These are phyloP conservation scores for Oplegnathus fasciatus DNA, from an alignment of 2,113 vertebrate species.

Conservation along the genomic window DNA sequence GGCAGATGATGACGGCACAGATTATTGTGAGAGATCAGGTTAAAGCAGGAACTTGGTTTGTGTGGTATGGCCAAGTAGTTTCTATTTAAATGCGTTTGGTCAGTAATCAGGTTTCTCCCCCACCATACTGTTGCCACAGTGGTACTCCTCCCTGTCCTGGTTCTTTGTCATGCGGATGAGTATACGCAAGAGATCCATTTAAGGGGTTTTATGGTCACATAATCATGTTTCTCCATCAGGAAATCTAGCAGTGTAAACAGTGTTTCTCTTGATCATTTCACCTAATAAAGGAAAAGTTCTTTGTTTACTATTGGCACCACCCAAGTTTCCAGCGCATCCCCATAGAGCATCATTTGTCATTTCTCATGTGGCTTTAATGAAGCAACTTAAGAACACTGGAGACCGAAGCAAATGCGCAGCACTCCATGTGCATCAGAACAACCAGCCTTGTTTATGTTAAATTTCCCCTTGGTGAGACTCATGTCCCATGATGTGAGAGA, in stretches of 20 bases:
- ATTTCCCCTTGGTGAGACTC: background rate
- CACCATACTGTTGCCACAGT: background rate
- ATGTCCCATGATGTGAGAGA: background rate
- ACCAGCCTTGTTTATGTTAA: background rate
- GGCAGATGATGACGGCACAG: background rate
- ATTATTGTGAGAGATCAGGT: background rate
- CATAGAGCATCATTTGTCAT: background rate
- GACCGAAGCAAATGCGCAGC: background rate
- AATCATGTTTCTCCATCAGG: background rate
- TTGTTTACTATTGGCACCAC: background rate
- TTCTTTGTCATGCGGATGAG: slow-evolving; percentile 28
- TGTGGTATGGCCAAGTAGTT: background rate
- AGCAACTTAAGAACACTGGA: background rate
- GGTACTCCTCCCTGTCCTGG: slow-evolving; percentile 10
- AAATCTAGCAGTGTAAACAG: background rate
- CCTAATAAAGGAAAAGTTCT: background rate
- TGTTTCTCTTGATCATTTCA: accelerated
- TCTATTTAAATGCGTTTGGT: background rate
- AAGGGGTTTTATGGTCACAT: background rate
- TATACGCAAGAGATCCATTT: too few species aligned
- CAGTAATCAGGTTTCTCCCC: background rate
- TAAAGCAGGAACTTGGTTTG: too few species aligned
- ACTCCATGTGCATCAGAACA: background rate
- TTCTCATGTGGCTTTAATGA: slow-evolving; percentile 18
- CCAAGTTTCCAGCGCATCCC: background rate